Conservation (phyloP, 2,113 vertebrate genomes). For the Equus quagga region DNA sequence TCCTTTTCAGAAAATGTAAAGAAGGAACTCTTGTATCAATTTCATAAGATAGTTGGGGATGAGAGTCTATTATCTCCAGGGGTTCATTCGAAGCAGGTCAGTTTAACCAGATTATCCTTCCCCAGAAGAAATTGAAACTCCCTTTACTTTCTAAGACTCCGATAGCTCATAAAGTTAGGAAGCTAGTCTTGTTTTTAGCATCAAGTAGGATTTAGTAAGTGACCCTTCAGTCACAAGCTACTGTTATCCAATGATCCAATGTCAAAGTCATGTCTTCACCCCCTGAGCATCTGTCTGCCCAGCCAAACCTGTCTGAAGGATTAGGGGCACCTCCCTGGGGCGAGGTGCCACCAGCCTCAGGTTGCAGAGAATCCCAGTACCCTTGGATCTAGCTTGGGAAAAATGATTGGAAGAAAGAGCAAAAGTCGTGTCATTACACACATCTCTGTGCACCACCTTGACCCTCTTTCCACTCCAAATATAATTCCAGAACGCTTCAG, state of each 20-base stretch:
- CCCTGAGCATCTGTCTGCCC: background rate
- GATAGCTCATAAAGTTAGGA: background rate
- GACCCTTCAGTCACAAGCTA: background rate
- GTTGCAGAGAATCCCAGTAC: background rate
- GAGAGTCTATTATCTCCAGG: background rate
- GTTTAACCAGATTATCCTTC: background rate
- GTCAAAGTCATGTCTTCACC: background rate
- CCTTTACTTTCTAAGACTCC: background rate
- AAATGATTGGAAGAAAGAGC: background rate
- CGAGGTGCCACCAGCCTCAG: background rate
- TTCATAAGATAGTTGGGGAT: background rate
- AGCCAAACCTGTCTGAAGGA: background rate
- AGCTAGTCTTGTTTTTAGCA: background rate
- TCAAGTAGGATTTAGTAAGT: background rate
- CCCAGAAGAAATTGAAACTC: conserved; percentile 1
- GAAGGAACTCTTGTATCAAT: background rate
- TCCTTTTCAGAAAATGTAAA: background rate
- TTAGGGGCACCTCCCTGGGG: fast-evolving
- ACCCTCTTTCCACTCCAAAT: background rate
- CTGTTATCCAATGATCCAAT: background rate
- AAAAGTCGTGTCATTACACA: background rate
- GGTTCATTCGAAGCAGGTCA: background rate
- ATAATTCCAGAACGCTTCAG: background rate
- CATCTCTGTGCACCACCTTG: background rate
- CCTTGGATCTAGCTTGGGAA: background rate